Evolutionary conservation across 2,888 invertebrate species (phyloP).

Genomic region (Eristalis arbustorum): DNA sequence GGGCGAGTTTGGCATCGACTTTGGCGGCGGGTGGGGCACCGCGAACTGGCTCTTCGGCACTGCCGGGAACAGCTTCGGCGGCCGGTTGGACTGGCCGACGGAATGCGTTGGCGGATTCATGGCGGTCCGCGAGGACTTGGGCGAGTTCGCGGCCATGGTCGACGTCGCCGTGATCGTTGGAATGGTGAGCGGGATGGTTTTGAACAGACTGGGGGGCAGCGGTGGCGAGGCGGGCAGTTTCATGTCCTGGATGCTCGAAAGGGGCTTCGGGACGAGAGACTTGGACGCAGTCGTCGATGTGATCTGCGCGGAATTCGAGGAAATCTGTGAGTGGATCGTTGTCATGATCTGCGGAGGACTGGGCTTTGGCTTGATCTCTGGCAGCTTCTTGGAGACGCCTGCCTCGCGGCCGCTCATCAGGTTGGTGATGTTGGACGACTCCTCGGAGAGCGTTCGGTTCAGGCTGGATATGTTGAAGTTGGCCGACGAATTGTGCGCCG

Average conservation of each 20-base stretch:
- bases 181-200: slow-evolving; percentile 75
- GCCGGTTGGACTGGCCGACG: slow-evolving; percentile 44
- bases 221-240: slow-evolving; percentile 77
- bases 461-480: slow-evolving; percentile 71
- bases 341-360: slow-evolving; percentile 54
- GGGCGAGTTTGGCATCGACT: slow-evolving; percentile 71
- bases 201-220: slow-evolving; percentile 78
- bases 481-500: neutral
- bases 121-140: slow-evolving; percentile 57
- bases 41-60: slow-evolving; percentile 73
- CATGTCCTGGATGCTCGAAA: slow-evolving; percentile 72
- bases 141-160: slow-evolving; percentile 46
- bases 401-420: slow-evolving; percentile 68
- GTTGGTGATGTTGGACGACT: slow-evolving; percentile 74
- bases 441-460: slow-evolving; percentile 74
- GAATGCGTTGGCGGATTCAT: slow-evolving; percentile 25
- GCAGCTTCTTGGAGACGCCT: slow-evolving; percentile 28
- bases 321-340: slow-evolving; percentile 33
- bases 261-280: slow-evolving; percentile 69
- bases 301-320: slow-evolving; percentile 28
- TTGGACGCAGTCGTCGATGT: slow-evolving; percentile 23
- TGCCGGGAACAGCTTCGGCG: slow-evolving; percentile 34
- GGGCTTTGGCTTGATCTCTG: slow-evolving; percentile 36
- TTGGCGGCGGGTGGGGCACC: slow-evolving; percentile 76
- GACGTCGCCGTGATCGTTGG: slow-evolving; percentile 71